Evolutionary conservation across 2,797 vertebrate genomes (phyloP), one percentile per base, ranked within the genome.

Genomic region (Podarcis siculus): DNA sequence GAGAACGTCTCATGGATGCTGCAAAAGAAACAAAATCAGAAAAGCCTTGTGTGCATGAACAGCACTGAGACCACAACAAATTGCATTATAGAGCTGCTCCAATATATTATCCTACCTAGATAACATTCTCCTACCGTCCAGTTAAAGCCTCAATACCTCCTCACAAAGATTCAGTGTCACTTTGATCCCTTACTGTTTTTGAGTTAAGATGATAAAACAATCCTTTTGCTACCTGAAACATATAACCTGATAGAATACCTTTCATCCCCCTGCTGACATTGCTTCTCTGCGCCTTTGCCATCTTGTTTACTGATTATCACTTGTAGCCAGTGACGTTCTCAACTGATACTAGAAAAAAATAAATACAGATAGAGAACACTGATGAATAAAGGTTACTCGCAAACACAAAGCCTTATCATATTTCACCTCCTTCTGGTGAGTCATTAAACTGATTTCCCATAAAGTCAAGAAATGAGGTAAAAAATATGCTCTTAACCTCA

Each of bases 401-500:
- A 30, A 86, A 6, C 8, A 79, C 2, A 86, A 92, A 91, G 39
- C 4, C 1, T 72, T 79, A 82, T n/a, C 21, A 58, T 83, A 86
- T 93, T 91, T 89, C 61, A 92, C 64, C 3, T 77, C 69, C 83
- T 91, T 91, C 6, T 88, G 87, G 45, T 91, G 90, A 94, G 66
- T 76, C 86, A 58, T 90, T 93, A 81, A 83, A 91, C 82, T 55
- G 17, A 89, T 90, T 93, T 94, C 89, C 66, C 19, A 82, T 84
- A 83, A 94, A 90, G 75, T 85, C 39, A 87, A 10, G 64, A 90
- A 92, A 94, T 83, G 0, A 79, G 35, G 1, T 86, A 82, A 84
- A 93, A 89, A 87, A 27, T 19, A 86, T 75, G 9, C 10, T 91
- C 92, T 92, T 90, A 87, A 90, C 42, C 78, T 92, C 82, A 32